Conservation (phyloP, 2,113 vertebrate species). For the Alaudala cheleensis region DNA sequence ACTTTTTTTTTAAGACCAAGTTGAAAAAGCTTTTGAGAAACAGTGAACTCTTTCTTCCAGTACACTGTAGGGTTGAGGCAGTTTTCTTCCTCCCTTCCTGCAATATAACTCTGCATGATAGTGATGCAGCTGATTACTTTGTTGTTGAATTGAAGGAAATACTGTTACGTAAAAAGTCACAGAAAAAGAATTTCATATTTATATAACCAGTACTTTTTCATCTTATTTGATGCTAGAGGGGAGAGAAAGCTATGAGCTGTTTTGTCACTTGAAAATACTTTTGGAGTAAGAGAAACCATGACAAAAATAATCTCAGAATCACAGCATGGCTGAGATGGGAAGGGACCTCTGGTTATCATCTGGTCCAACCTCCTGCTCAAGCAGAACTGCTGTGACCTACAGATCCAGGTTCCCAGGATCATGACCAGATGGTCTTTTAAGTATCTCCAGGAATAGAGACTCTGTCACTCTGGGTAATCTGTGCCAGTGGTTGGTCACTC, state of each 20-base stretch:
- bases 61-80: neutral
- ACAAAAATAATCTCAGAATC: neutral
- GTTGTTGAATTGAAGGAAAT: slow-evolving; percentile 48
- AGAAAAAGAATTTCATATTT: neutral
- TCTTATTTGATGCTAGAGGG: neutral
- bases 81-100: slow-evolving; percentile 23
- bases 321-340: neutral
- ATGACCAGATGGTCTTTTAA: neutral
- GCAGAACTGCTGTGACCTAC: neutral
- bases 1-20: neutral
- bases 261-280: neutral
- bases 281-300: neutral
- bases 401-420: neutral
- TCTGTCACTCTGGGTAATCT: neutral
- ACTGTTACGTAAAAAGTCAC: neutral
- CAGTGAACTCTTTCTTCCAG: neutral
- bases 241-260: neutral
- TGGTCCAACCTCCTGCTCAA: neutral
- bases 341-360: neutral
- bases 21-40: neutral
- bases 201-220: neutral
- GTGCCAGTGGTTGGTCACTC: rapidly evolving
- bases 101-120: neutral
- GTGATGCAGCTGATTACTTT: neutral
- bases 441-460: neutral